phyloP scores from a whole-genome alignment of 2,113 vertebrate species.

The Clarias macrocephalus region DNA sequence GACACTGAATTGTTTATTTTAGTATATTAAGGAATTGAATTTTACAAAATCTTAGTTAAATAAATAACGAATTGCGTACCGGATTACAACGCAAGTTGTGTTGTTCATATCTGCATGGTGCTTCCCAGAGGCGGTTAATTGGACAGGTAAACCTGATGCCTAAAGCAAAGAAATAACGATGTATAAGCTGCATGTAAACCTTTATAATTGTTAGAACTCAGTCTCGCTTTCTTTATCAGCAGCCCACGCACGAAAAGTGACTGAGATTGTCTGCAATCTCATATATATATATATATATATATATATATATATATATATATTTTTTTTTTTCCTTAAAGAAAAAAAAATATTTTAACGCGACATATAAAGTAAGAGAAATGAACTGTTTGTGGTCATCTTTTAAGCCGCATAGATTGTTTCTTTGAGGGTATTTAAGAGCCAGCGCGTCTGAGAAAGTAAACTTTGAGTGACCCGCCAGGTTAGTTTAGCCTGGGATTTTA shows the following conservation, averaged over 20 bases:
- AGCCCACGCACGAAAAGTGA: background rate
- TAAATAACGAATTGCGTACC: background rate
- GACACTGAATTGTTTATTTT: background rate
- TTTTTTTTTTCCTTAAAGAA: no score
- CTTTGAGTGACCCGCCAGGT: constrained; percentile 80
- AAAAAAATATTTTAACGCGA: background rate
- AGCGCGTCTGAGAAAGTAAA: constrained; percentile 84
- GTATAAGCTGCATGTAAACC: background rate
- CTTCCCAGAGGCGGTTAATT: background rate
- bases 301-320: no score
- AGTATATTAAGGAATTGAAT: background rate
- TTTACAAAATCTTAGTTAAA: background rate
- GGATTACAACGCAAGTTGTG: background rate
- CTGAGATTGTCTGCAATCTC: background rate
- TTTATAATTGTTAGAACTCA: no score
- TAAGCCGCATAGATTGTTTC: constrained; percentile 81
- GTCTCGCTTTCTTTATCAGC: background rate
- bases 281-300: no score
- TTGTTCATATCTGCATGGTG: background rate
- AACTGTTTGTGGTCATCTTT: constrained; percentile 70
- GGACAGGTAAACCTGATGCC: background rate
- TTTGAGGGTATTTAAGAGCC: constrained; percentile 63
- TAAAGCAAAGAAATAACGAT: background rate
- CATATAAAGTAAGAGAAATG: constrained; percentile 9
- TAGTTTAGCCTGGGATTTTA: constrained; percentile 75